Base-by-base conservation (phyloP, 2,113 vertebrate genomes). In the Otus sunia region DNA sequence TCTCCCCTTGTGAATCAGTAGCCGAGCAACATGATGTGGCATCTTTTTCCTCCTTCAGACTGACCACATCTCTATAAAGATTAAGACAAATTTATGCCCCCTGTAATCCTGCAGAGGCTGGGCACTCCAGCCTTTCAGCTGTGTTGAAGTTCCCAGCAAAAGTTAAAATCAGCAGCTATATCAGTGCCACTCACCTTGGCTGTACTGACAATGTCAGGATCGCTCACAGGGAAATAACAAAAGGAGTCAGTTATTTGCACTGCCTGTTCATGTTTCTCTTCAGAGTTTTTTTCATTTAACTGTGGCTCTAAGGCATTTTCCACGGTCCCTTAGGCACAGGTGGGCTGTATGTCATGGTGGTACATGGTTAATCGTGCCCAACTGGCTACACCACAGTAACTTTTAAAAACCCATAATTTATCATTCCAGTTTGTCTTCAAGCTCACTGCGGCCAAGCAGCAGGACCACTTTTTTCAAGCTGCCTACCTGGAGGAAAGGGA, bases 401-500 rank as follows among this genome's bases (percentile, higher is more conserved):
- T 50, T 55, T 23, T 2, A 26, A 71, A 97, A 88, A 83, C 36
- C 4, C 11, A 20, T 83, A 62, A 12, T 95, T 66, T 94, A 37
- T 97, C 91, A 32, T 96, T 96, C 43, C 76, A 99, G 99, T 98
- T 99, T 92, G 99, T 99, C 58, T 99, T 99, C 96, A 99, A 99
- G 97, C 88, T 99, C 64, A 98, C 98, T 43, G 98, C 98, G 0
- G 90, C 94, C 50, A 99, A 99, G 96, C 99, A 99, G 67, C 99
- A 99, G 94, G 99, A 99, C 34, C 99, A 99, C 96, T 99, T 98
- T 97, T 99, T 99, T 93, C 99, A 99, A 97, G 99, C 99, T 10
- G 98, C 99, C 4, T 98, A 98, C 52, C 90, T 99, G 84, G 99
- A 99, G 81, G 99, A 99, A 92, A 98, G 99, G 95, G 99, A 99